A percentile compares a stretch with the other conserved stretches of the same genome.
Conservation (phyloP, 2,888 invertebrate species). For the Incurvaria masculella region DNA sequence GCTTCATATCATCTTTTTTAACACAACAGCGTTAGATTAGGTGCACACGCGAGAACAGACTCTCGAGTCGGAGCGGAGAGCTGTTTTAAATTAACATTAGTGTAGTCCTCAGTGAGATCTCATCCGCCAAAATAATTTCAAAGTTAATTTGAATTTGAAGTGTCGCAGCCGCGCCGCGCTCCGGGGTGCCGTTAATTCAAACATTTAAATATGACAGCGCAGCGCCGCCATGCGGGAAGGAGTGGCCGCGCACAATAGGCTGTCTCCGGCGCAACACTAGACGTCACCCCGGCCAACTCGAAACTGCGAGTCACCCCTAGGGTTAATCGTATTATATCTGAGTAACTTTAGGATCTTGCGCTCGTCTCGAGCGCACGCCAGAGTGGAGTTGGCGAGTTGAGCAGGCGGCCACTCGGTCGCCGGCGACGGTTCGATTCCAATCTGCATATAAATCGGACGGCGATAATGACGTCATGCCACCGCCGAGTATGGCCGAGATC, state of each 20-base stretch:
- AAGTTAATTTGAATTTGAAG: too few relatives aligned
- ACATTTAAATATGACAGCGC: neutral
- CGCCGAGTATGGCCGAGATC: slow-evolving; percentile 49
- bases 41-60: too few relatives aligned
- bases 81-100: too few relatives aligned
- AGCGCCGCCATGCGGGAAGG: neutral
- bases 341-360: slow-evolving; percentile 14
- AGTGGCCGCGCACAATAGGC: neutral
- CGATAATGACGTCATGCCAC: slow-evolving; percentile 50
- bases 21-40: too few relatives aligned
- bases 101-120: too few relatives aligned
- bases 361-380: slow-evolving; percentile 1
- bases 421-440: slow-evolving; percentile 32
- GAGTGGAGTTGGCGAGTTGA: neutral
- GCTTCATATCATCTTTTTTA: too few relatives aligned
- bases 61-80: too few relatives aligned
- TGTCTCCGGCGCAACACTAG: neutral
- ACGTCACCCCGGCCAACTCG: neutral
- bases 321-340: slow-evolving; percentile 35
- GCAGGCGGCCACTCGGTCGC: slow-evolving; percentile 1
- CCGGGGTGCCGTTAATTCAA: too few relatives aligned
- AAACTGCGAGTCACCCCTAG: slow-evolving; percentile 1
- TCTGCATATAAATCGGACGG: slow-evolving; percentile 58
- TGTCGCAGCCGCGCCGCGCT: too few relatives aligned
- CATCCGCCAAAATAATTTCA: too few relatives aligned